Conservation (phyloP, 2,797 vertebrate genomes). For the Arnoldichthys spilopterus region DNA sequence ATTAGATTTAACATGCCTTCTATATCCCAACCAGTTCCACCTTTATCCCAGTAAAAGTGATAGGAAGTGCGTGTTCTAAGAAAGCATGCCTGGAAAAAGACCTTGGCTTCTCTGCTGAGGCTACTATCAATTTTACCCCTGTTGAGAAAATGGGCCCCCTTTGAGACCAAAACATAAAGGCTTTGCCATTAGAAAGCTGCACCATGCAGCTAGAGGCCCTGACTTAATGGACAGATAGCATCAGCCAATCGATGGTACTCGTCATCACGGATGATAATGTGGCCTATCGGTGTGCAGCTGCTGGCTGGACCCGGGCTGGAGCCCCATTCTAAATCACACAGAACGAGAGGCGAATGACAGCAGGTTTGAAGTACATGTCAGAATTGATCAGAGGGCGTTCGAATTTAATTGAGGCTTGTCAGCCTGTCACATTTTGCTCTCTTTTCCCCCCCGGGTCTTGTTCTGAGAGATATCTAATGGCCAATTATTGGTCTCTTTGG, state of each 20-base stretch:
- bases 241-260: constrained; percentile 45
- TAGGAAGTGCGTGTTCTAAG: neutral
- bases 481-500: constrained; percentile 35
- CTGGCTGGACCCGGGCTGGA: constrained; percentile 4
- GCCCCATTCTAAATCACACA: constrained; percentile 21
- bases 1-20: no score
- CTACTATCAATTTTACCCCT: neutral
- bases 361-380: constrained; percentile 66
- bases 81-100: neutral
- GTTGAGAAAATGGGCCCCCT: constrained; percentile 1
- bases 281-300: constrained; percentile 28
- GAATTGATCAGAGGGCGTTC: constrained; percentile 68
- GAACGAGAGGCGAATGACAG: constrained; percentile 60
- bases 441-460: constrained; percentile 10
- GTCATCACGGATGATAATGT: constrained; percentile 41
- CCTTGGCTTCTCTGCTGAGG: neutral
- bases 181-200: constrained; percentile 36
- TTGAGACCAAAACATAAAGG: neutral
- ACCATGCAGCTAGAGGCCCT: constrained; percentile 26
- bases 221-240: constrained; percentile 39
- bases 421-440: neutral
- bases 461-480: constrained; percentile 28
- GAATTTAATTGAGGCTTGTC: constrained; percentile 69
- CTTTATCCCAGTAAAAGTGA: no score
- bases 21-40: no score